Percentiles rank a stretch among this genome's conserved stretches.
Conservation (phyloP, 2,113 vertebrate species). For the Rhabdornis inornatus region DNA sequence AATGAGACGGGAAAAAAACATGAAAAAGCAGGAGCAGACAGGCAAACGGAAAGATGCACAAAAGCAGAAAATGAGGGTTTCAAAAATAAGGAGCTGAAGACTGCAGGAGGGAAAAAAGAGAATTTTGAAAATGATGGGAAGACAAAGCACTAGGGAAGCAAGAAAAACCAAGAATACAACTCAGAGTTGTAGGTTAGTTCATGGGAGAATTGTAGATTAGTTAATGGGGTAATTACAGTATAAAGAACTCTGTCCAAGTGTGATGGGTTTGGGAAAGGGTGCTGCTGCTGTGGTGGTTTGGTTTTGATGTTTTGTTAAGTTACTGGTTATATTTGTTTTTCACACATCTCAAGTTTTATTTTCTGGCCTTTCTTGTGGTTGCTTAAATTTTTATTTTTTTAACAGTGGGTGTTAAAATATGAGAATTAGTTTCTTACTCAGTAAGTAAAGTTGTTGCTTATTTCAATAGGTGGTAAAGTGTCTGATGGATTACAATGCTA, state of each 20-base stretch:
- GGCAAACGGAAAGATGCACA: background rate
- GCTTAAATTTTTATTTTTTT: background rate
- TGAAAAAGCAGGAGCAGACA: background rate
- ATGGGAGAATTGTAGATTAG: background rate
- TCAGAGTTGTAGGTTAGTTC: background rate
- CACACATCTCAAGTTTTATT: accelerated
- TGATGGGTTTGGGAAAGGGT: background rate
- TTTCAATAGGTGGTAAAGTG: slow-evolving; percentile 81
- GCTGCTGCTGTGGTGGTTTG: background rate
- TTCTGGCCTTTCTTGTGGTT: background rate
- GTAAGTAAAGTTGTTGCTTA: background rate
- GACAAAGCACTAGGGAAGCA: background rate
- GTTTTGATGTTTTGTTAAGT: background rate
- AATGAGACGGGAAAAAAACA: background rate
- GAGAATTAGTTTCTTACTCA: background rate
- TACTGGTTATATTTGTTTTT: background rate
- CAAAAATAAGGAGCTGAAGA: background rate
- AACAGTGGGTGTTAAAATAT: background rate
- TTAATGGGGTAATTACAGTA: background rate
- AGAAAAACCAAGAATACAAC: background rate
- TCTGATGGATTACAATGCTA: slow-evolving; percentile 84
- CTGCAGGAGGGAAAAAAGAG: background rate
- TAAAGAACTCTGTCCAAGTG: background rate
- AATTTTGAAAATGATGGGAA: background rate
- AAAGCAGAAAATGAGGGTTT: background rate